Percentiles rank a stretch among this genome's conserved stretches.
Conservation (phyloP, 1,140 invertebrate species). For the Latrodectus geometricus region DNA sequence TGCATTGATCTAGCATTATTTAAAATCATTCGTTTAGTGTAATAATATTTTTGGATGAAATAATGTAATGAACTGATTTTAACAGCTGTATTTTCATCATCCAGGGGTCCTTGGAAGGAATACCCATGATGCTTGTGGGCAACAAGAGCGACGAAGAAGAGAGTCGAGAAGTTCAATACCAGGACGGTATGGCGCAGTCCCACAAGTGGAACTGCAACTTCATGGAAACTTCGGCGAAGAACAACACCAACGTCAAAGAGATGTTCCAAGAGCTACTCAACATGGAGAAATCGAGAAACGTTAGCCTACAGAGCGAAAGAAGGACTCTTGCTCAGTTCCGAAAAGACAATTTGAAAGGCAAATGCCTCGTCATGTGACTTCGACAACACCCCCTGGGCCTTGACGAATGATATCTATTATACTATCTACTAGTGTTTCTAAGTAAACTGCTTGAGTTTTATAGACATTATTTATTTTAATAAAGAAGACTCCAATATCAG, state of each 20-base stretch:
- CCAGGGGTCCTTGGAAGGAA: conserved; percentile 74
- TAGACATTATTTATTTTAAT: no score
- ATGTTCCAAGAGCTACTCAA: conserved; percentile 84
- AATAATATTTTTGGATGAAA: no score
- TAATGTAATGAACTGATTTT: no score
- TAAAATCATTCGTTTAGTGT: no score
- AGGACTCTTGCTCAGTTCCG: conserved; percentile 74
- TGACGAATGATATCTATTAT: no score
- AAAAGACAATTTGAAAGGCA: conserved; percentile 73
- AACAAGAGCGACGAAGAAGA: conserved; percentile 97
- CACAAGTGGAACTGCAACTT: conserved; percentile 81
- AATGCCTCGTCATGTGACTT: conserved; percentile 69
- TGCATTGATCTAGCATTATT: no score
- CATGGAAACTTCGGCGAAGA: conserved; percentile 99
- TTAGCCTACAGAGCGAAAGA: conserved; percentile 81
- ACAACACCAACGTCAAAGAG: conserved; percentile 98
- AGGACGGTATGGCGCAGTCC: conserved; percentile 89
- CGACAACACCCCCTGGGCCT: no score
- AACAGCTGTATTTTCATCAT: neutral
- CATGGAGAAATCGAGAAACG: conserved; percentile 95
- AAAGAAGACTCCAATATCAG: no score
- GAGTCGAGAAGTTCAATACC: conserved; percentile 81
- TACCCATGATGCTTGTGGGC: conserved; percentile 94
- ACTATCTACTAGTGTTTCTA: no score
- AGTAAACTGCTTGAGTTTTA: no score